Base-by-base conservation (phyloP, 2,797 vertebrate species). In the Lepidocolaptes lacrymiger region DNA sequence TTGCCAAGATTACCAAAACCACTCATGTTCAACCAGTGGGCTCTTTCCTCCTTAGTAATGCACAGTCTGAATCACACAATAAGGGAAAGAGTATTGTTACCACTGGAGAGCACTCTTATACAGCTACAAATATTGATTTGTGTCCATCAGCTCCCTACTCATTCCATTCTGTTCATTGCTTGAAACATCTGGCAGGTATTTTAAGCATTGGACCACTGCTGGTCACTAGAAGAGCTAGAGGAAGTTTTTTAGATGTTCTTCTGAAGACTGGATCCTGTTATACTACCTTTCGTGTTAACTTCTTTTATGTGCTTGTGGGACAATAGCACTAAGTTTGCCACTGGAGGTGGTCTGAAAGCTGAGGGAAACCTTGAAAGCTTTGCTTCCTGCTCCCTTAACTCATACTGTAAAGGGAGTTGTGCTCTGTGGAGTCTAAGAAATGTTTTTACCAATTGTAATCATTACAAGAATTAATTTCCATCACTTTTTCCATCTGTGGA, bases 41-140 rank as follows among this genome's bases (percentile, higher is more conserved):
- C 22, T 81, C 27, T 27, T 73, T 91, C 59, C 91, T 89, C 43
- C 68, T 85, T 59, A 48, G 20, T 26, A 72, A 41, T n/a, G 20
- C 7, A 12, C 3, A 11, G 16, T 68, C 48, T 74, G 66, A 66
- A 63, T 73, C 61, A 69, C 34, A 63, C 36, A 63, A 72, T 12
- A 52, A 88, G 30, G 66, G 87, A 85, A 77, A 75, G 46, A 73
- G 34, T 81, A 37, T 11, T 85, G 32, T 91, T 94, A 81, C 82
- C 92, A 93, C 93, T 84, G 91, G 92, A 96, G 95, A 94, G 89
- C 95, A 96, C 92, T 89, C 54, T 93, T 83, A 81, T 61, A 86
- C 66, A 94, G 69, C 71, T 90, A 88, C 93, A 76, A 89, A 81
- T 66, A 63, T 32, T 56, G 20, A 71, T 86, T 78, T 76, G 49